A percentile compares a stretch with the other conserved stretches of the same genome.
Evolutionary conservation across 2,113 vertebrate species (phyloP).

Genomic region (Caranx ignobilis): DNA sequence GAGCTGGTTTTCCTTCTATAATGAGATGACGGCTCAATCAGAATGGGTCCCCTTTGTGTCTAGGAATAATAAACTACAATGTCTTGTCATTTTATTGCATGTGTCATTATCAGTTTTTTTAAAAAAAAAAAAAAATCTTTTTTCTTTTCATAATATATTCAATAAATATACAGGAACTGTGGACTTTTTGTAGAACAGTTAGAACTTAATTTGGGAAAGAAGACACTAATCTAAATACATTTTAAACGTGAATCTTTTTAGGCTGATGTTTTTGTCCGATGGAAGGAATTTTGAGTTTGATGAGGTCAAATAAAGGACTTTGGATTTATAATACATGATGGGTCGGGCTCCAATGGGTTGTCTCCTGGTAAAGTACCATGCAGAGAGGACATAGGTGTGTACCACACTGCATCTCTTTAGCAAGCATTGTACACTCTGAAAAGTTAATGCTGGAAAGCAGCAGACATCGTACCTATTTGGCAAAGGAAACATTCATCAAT

Average conservation of each 20-base stretch:
- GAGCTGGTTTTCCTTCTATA: slow-evolving; percentile 62
- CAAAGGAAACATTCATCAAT: slow-evolving; percentile 78
- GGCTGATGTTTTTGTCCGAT: slow-evolving; percentile 34
- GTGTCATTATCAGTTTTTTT: slow-evolving; percentile 44
- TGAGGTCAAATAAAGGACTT: slow-evolving; percentile 46
- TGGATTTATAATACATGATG: slow-evolving; percentile 56
- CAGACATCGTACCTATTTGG: slow-evolving; percentile 76
- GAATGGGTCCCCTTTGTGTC: slow-evolving; percentile 26
- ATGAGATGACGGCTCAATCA: slow-evolving; percentile 34
- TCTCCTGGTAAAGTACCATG: slow-evolving; percentile 58
- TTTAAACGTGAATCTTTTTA: slow-evolving; percentile 20
- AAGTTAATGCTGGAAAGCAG: slow-evolving; percentile 49
- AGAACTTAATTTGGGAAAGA: slow-evolving; percentile 31
- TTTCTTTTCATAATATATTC: slow-evolving; percentile 72
- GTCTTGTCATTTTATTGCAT: slow-evolving; percentile 69
- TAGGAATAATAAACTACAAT: slow-evolving; percentile 56
- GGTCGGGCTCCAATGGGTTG: slow-evolving; percentile 36
- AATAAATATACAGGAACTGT: slow-evolving; percentile 81
- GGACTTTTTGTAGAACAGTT: slow-evolving; percentile 34
- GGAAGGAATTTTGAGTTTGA: slow-evolving; percentile 25
- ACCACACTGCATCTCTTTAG: slow-evolving; percentile 58
- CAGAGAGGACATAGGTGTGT: slow-evolving; percentile 35
- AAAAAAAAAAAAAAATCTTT: slow-evolving; percentile 56
- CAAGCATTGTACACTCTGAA: slow-evolving; percentile 45
- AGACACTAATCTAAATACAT: slow-evolving; percentile 1